These are phyloP conservation scores for Parthenolecanium corni DNA, from an alignment of 2,888 invertebrate genomes.

Conservation along the genomic window DNA sequence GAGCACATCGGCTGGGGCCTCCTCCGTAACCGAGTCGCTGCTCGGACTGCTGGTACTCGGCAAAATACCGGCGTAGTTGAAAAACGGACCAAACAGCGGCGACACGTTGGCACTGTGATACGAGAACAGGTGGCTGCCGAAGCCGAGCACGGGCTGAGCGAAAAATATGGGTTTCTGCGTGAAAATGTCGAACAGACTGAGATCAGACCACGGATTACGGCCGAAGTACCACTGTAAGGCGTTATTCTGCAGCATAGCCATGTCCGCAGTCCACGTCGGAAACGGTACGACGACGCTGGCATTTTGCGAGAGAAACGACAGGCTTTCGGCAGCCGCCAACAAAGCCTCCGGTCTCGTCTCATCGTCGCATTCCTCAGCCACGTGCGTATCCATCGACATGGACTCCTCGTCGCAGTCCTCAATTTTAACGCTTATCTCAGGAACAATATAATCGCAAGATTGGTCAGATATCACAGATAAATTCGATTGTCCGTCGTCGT, in stretches of 20 bases:
- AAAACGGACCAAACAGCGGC: neutral
- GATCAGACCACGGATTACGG: slow-evolving; percentile 11
- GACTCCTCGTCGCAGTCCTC: neutral
- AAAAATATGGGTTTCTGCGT: slow-evolving; percentile 11
- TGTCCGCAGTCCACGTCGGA: neutral
- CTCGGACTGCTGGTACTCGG: too few species aligned
- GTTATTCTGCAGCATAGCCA: neutral
- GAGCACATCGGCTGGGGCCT: neutral
- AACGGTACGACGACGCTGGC: neutral
- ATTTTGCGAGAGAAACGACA: too few species aligned
- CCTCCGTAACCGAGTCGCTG: too few species aligned
- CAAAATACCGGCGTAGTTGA: neutral
- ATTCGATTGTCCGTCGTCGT: slow-evolving; percentile 17
- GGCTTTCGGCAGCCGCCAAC: neutral
- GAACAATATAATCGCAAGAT: slow-evolving; percentile 4
- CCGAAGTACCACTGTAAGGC: neutral
- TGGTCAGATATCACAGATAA: slow-evolving; percentile 23
- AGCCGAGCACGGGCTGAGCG: neutral
- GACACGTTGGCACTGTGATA: neutral
- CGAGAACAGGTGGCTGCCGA: neutral
- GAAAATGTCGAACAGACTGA: slow-evolving; percentile 14
- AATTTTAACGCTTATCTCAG: neutral
- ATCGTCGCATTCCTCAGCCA: neutral
- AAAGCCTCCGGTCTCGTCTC: neutral
- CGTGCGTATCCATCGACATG: neutral